Percentiles rank a stretch among this genome's conserved stretches.
Conservation (phyloP, 2,113 vertebrate genomes). For the Cathartes aura region DNA sequence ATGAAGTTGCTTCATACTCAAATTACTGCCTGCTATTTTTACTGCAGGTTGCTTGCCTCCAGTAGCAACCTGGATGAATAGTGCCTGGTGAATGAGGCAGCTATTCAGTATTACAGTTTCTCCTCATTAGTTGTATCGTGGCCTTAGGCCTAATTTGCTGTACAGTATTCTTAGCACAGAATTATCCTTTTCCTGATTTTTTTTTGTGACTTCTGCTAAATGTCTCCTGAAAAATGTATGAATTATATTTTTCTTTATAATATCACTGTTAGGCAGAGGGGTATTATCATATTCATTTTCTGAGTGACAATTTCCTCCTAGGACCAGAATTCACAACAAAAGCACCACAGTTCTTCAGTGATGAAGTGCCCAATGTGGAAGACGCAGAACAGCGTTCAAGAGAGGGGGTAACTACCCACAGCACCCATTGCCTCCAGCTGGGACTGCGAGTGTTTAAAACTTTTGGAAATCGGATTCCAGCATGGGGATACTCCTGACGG, state of each 20-base stretch:
- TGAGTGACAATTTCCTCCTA: not conserved
- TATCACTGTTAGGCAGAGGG: not conserved
- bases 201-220: not conserved
- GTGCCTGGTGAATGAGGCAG: not conserved
- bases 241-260: not conserved
- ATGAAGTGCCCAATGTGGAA: not conserved
- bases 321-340: not conserved
- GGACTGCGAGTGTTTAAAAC: not conserved
- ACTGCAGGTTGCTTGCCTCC: not conserved
- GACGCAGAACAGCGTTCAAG: rapidly evolving
- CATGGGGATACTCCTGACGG: not conserved
- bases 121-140: not conserved
- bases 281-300: not conserved
- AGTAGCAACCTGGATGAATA: not conserved
- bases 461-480: not conserved
- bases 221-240: not conserved
- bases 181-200: not conserved
- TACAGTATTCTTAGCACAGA: not conserved
- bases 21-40: not conserved
- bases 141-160: not conserved
- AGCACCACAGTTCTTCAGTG: not conserved
- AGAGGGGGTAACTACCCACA: not conserved
- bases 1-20: not conserved
- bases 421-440: not conserved
- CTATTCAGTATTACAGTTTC: not conserved